Evolutionary conservation across 2,888 invertebrate genomes (phyloP).

Genomic region (Meta bourneti): DNA sequence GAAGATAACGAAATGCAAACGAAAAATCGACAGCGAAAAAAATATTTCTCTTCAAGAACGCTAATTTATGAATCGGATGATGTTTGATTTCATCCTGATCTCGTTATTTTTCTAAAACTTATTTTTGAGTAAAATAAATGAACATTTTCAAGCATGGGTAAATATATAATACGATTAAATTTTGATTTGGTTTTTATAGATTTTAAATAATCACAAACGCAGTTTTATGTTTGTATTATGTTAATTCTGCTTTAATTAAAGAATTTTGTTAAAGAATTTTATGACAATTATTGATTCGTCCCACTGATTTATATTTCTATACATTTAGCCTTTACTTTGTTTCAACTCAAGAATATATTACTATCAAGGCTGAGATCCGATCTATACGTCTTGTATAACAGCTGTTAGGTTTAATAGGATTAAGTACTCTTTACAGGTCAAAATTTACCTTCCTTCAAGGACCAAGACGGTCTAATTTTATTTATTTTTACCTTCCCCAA

Average conservation of each 20-base stretch:
- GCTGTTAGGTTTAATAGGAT: too few relatives aligned
- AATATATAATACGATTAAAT: neutral
- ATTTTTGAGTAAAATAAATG: constrained; percentile 28
- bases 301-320: too few relatives aligned
- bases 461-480: too few relatives aligned
- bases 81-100: constrained; percentile 63
- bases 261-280: neutral
- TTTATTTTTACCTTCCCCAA: too few relatives aligned
- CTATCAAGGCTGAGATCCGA: too few relatives aligned
- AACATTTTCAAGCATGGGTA: neutral
- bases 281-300: too few relatives aligned
- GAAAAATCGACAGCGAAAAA: constrained; percentile 13
- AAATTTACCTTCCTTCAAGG: too few relatives aligned
- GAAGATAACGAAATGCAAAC: constrained; percentile 70
- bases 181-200: neutral
- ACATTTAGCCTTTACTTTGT: too few relatives aligned
- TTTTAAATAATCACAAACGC: neutral
- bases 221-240: neutral
- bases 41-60: constrained; percentile 25
- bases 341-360: too few relatives aligned
- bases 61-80: constrained; percentile 71
- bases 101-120: constrained; percentile 40
- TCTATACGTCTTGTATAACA: too few relatives aligned
- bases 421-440: too few relatives aligned
- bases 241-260: neutral